These are phyloP conservation scores for Tyrannus savana DNA, from an alignment of 2,113 vertebrate species.

Conservation along the genomic window DNA sequence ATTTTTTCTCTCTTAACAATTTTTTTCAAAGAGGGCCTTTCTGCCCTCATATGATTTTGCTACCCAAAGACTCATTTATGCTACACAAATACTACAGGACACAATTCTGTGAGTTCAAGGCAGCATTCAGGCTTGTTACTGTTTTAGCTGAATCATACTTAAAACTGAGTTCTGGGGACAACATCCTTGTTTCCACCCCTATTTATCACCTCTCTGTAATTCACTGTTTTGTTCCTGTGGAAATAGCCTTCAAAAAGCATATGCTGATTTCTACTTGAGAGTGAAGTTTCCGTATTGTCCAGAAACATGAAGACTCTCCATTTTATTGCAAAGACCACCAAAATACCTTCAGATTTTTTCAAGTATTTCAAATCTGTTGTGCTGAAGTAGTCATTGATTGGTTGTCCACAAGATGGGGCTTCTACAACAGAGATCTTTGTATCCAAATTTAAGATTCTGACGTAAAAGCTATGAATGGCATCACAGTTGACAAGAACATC, in stretches of 20 bases:
- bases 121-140: not conserved
- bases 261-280: not conserved
- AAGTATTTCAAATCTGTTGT: not conserved
- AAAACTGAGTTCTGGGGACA: not conserved
- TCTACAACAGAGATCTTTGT: conserved; percentile 33
- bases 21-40: not conserved
- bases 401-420: conserved; percentile 70
- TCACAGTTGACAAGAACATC: not conserved
- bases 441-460: not conserved
- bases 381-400: conserved; percentile 11
- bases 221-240: not conserved
- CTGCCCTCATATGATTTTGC: not conserved
- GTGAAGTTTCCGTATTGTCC: not conserved
- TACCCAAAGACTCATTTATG: not conserved
- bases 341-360: not conserved
- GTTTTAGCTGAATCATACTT: not conserved
- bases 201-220: not conserved
- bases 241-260: not conserved
- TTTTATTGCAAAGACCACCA: not conserved
- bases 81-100: not conserved
- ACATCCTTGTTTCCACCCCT: not conserved
- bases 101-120: not conserved
- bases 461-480: not conserved
- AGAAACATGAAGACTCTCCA: not conserved
- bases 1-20: not conserved